Evolutionary conservation across 2,888 invertebrate species (phyloP).

Genomic region (Pseudococcus longispinus): DNA sequence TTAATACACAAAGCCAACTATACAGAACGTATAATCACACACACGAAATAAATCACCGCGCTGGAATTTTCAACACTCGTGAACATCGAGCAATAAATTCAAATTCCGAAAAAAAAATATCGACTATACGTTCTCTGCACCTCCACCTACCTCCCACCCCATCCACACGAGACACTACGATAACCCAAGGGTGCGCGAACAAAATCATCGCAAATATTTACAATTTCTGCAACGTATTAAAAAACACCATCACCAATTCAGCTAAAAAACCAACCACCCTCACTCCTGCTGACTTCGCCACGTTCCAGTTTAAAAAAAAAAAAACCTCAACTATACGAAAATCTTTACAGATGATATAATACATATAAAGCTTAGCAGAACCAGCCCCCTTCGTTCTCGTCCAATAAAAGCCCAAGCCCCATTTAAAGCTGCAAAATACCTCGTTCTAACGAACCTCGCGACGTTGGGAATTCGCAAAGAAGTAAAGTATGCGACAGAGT

Average conservation of each 20-base stretch:
- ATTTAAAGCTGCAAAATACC: neutral
- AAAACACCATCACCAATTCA: neutral
- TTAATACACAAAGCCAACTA: too few relatives aligned
- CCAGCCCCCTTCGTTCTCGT: neutral
- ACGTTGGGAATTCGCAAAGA: neutral
- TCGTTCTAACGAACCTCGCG: neutral
- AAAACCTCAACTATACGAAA: neutral
- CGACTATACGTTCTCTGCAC: neutral
- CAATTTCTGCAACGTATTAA: neutral
- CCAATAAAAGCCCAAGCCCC: neutral
- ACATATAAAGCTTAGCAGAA: neutral
- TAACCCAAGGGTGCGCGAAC: neutral
- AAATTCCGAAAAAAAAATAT: neutral
- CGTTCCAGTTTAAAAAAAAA: neutral
- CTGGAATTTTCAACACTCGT: neutral
- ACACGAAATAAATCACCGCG: too few relatives aligned
- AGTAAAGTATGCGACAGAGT: neutral
- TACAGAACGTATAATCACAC: too few relatives aligned
- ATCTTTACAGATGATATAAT: conserved; percentile 6
- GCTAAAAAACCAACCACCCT: neutral
- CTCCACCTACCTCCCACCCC: neutral
- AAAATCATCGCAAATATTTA: neutral
- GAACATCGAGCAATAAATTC: neutral
- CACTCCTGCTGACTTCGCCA: neutral
- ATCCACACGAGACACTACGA: neutral